Evolutionary conservation across 2,797 vertebrate genomes (phyloP), one percentile per base, ranked within the genome.

Genomic region (Dermochelys coriacea): DNA sequence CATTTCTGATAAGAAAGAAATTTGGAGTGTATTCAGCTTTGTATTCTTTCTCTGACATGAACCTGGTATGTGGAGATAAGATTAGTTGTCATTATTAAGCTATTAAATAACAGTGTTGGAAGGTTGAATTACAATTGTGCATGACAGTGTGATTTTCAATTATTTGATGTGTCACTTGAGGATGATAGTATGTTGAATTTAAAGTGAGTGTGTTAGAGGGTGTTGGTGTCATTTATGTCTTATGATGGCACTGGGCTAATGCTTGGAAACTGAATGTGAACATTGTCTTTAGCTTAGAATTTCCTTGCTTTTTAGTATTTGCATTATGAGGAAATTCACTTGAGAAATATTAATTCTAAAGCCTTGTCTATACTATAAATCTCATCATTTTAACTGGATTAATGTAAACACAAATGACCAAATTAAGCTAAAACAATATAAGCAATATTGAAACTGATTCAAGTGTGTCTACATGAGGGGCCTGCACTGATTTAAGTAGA

Each of bases 401-500:
- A 90, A 75, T 93, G 86, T 92, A 82, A 82, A 74, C 89, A 10
- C 59, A 21, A 3, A 47, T 89, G 91, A 87, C 52, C 90, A 8
- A 59, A 57, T 78, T 1, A 1, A 47, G 83, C 49, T 84, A 51
- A 85, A 89, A 93, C 81, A 18, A 25, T 47, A 47, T 47, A 27
- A 75, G 52, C 1, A 54, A 80, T 50, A 54, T 84, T 87, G 86
- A 85, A 50, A 55, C 88, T 59, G 59, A 52, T 18, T 1, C 78
- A 82, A 61, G 54, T 4, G 41, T 82, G 51, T 74, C 19, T 91
- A 89, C 77, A 84, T 79, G 61, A 77, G 75, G 90, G 80, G 84
- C 59, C 74, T 85, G 93, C 86, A 91, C 80, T 94, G 80, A 78
- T 87, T 93, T 78, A 68, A 75, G 82, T 85, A 85, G 90, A 93